These are phyloP conservation scores for Bruchidius siliquastri DNA, from an alignment of 2,888 invertebrate genomes.

Conservation along the genomic window DNA sequence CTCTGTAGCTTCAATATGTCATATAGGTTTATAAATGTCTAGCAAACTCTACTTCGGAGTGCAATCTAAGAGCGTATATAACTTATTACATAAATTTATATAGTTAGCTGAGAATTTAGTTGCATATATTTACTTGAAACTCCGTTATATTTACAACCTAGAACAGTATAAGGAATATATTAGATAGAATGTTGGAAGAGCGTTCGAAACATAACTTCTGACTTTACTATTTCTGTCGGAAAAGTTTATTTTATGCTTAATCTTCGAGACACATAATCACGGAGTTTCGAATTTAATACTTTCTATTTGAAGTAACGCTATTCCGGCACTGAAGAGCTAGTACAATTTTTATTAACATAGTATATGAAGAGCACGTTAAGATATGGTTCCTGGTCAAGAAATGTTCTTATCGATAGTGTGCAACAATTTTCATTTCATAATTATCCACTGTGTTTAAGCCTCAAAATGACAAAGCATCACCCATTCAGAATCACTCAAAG, in stretches of 20 bases:
- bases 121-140: constrained; percentile 14
- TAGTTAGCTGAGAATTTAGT: constrained; percentile 16
- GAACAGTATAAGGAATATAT: constrained; percentile 5
- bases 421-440: too few species aligned
- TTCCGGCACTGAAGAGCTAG: neutral
- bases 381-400: neutral
- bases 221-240: neutral
- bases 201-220: neutral
- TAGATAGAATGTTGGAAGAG: neutral
- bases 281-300: neutral
- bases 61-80: constrained; percentile 16
- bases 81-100: constrained; percentile 17
- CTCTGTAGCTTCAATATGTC: constrained; percentile 11
- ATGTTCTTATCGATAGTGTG: neutral
- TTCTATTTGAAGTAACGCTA: neutral
- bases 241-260: neutral
- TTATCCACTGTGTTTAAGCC: too few species aligned
- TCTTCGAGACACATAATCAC: neutral
- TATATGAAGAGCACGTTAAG: neutral
- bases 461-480: too few species aligned
- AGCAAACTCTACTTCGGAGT: constrained; percentile 13
- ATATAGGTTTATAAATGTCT: constrained; percentile 11
- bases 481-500: too few species aligned
- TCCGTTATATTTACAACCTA: constrained; percentile 5
- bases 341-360: neutral